A percentile compares a stretch with the other conserved stretches of the same genome.
These are phyloP conservation scores for Zenarchopterus dispar DNA, from an alignment of 2,797 vertebrate species.

Conservation along the genomic window DNA sequence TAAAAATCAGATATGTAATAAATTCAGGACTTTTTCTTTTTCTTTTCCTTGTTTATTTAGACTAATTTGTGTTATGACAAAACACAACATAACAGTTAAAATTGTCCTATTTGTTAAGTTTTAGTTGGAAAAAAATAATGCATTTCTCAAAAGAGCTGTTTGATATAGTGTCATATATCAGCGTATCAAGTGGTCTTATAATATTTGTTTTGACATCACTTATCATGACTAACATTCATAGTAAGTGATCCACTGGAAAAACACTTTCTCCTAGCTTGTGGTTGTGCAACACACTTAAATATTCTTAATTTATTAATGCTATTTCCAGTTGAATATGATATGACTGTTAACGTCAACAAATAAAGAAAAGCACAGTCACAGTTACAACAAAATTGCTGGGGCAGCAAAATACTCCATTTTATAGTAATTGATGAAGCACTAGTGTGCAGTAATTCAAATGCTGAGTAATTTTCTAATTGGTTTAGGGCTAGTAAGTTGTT, in stretches of 20 bases:
- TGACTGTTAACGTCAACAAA: constrained; percentile 56
- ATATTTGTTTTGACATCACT: constrained; percentile 7
- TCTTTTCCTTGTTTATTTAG: not conserved
- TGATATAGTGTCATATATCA: constrained; percentile 22
- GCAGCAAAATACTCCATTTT: constrained; percentile 72
- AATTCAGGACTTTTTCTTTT: not conserved
- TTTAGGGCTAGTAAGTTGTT: constrained; percentile 43
- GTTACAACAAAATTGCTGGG: constrained; percentile 67
- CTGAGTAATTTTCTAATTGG: constrained; percentile 82
- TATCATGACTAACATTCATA: constrained; percentile 8
- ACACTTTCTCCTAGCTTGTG: constrained; percentile 1
- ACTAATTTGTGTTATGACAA: too few relatives aligned
- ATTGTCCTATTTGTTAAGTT: not conserved
- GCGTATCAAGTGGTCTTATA: too few relatives aligned
- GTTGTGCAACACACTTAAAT: constrained; percentile 36
- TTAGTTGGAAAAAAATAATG: constrained; percentile 45
- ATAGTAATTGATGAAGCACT: constrained; percentile 77
- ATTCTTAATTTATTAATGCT: constrained; percentile 69
- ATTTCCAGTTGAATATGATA: constrained; percentile 64
- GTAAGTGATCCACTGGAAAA: constrained; percentile 14
- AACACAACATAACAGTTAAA: too few relatives aligned
- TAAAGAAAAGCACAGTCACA: constrained; percentile 60
- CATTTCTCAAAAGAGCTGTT: constrained; percentile 45
- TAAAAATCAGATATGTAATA: not conserved
- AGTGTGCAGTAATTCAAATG: constrained; percentile 73